Evolutionary conservation across 2,888 invertebrate genomes (phyloP).

Genomic region (Thyatira batis): DNA sequence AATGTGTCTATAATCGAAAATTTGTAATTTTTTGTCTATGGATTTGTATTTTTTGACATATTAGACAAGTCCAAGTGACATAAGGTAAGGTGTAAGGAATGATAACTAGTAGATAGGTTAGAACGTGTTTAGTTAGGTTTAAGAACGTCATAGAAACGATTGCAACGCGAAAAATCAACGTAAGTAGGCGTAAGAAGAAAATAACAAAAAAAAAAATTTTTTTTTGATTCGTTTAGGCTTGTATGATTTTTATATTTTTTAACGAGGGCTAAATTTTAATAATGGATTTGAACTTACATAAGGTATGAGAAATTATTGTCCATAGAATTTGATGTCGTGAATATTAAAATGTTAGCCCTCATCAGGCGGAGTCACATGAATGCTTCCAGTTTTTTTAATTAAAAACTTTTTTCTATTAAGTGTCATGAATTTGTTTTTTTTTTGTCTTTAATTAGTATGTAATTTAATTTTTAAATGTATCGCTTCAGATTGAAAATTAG

Average conservation of each 20-base stretch:
- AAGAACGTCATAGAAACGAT: slow-evolving; percentile 75
- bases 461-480: slow-evolving; percentile 67
- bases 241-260: slow-evolving; percentile 45
- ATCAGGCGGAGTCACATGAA: slow-evolving; percentile 65
- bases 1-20: slow-evolving; percentile 19
- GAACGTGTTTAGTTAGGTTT: slow-evolving; percentile 63
- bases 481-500: slow-evolving; percentile 57
- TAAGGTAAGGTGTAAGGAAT: slow-evolving; percentile 51
- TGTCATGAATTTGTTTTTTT: slow-evolving; percentile 68
- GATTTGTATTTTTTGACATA: slow-evolving; percentile 28
- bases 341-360: not conserved
- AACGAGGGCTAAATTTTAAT: slow-evolving; percentile 14
- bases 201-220: slow-evolving; percentile 40
- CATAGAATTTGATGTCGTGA: not conserved
- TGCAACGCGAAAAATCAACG: slow-evolving; percentile 34
- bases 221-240: slow-evolving; percentile 58
- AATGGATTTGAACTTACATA: not conserved
- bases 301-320: not conserved
- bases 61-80: slow-evolving; percentile 43
- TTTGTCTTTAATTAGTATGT: slow-evolving; percentile 71
- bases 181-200: slow-evolving; percentile 37
- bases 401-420: slow-evolving; percentile 53
- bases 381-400: slow-evolving; percentile 65
- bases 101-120: slow-evolving; percentile 62
- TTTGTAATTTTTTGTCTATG: not conserved